Percentiles rank a stretch among this genome's conserved stretches.
Conservation (phyloP, 2,113 vertebrate species). For the Ceyx melanurus region DNA sequence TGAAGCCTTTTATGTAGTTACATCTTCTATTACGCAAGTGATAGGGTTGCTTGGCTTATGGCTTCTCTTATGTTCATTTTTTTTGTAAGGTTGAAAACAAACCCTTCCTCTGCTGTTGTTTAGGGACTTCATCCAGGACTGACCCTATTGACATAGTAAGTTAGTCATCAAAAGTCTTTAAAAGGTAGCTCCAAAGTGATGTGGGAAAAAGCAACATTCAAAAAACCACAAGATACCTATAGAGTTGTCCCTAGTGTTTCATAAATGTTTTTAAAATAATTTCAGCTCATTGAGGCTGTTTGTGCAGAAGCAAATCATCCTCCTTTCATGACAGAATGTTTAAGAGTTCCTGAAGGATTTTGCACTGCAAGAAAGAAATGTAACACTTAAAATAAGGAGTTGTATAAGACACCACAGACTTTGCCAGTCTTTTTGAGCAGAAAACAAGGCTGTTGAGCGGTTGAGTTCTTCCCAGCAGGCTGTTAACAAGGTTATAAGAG, state of each 20-base stretch:
- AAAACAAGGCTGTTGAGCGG: neutral
- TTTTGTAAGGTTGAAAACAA: neutral
- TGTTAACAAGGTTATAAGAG: neutral
- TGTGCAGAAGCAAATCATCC: neutral
- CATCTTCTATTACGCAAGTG: neutral
- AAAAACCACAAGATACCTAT: neutral
- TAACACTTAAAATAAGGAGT: neutral
- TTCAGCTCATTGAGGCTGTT: neutral
- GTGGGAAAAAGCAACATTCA: neutral
- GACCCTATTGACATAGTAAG: neutral
- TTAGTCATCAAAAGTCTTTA: neutral
- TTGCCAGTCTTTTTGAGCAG: neutral
- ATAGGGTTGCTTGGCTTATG: neutral
- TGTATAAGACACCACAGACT: neutral
- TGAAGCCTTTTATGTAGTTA: neutral
- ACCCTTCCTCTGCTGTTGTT: neutral
- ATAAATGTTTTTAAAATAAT: neutral
- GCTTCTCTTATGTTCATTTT: neutral
- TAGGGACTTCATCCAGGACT: neutral
- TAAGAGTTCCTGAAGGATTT: neutral
- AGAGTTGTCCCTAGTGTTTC: neutral
- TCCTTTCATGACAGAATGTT: neutral
- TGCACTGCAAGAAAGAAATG: neutral
- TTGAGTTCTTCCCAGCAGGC: neutral
- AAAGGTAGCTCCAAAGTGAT: neutral